Conservation (phyloP, 2,888 invertebrate species). For the Mythimna impura region DNA sequence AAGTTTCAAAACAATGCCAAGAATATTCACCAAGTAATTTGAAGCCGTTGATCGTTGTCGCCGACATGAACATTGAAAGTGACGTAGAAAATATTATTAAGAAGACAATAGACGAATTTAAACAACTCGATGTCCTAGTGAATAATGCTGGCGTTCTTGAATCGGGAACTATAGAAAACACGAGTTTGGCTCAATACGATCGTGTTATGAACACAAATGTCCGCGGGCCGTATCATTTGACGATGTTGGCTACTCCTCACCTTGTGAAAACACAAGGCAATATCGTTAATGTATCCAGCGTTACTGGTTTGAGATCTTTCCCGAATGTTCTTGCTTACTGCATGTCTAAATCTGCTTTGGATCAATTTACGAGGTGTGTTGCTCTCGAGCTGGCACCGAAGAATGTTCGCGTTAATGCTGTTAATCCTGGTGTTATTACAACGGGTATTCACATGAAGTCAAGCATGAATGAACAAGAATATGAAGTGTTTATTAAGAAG, state of each 20-base stretch:
- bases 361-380: conserved; percentile 97
- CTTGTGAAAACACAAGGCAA: conserved; percentile 94
- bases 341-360: conserved; percentile 97
- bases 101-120: conserved; percentile 92
- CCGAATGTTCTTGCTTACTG: conserved; percentile 97
- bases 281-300: conserved; percentile 98
- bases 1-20: conserved; percentile 91
- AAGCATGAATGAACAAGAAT: conserved; percentile 94
- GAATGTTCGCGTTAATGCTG: conserved; percentile 96
- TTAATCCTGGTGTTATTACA: conserved; percentile 97
- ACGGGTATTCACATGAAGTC: conserved; percentile 96
- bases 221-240: conserved; percentile 94
- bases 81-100: conserved; percentile 92
- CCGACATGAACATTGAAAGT: conserved; percentile 92
- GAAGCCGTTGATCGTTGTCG: conserved; percentile 90
- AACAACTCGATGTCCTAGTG: conserved; percentile 93
- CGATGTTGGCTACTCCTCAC: conserved; percentile 95
- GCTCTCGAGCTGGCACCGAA: conserved; percentile 95
- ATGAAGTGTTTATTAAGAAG: conserved; percentile 95
- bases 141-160: conserved; percentile 97
- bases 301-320: conserved; percentile 96
- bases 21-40: conserved; percentile 76
- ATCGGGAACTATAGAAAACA: conserved; percentile 95
- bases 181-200: conserved; percentile 96
- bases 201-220: conserved; percentile 96